A percentile compares a stretch with the other conserved stretches of the same genome.
Conservation (phyloP, 2,888 invertebrate genomes). For the Lycocerus yunnanus region DNA sequence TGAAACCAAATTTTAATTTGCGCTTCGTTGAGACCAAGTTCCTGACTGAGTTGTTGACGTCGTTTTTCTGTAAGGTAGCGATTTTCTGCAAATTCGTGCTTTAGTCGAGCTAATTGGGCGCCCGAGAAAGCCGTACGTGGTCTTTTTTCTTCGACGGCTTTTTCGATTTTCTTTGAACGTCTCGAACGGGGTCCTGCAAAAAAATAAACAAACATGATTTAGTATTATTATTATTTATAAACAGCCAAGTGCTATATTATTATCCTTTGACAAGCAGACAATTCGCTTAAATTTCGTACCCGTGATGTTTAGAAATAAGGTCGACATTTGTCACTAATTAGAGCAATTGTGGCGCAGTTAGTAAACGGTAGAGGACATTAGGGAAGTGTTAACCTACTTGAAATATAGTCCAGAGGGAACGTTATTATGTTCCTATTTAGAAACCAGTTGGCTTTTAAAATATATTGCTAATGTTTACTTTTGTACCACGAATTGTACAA, state of each 20-base stretch:
- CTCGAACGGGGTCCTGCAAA: conserved; percentile 64
- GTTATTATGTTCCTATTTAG: conserved; percentile 46
- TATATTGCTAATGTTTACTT: conserved; percentile 1
- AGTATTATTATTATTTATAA: not conserved
- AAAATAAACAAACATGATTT: conserved; percentile 17
- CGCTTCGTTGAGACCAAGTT: conserved; percentile 91
- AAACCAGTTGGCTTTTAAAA: conserved; percentile 23
- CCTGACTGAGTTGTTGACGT: conserved; percentile 87
- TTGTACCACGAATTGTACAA: not conserved
- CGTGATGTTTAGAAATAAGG: conserved; percentile 45
- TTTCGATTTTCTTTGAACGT: conserved; percentile 61
- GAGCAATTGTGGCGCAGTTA: conserved; percentile 52
- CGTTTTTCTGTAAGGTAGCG: conserved; percentile 91
- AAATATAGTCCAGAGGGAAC: conserved; percentile 43
- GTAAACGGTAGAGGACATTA: conserved; percentile 47
- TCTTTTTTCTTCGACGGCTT: conserved; percentile 76
- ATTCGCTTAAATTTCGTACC: conserved; percentile 22
- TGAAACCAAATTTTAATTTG: conserved; percentile 99
- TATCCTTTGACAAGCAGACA: conserved; percentile 20
- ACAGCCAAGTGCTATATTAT: conserved; percentile 7
- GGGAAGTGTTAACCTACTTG: conserved; percentile 47
- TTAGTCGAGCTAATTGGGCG: conserved; percentile 87
- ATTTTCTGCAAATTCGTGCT: conserved; percentile 92
- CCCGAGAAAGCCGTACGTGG: conserved; percentile 96
- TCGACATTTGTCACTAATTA: conserved; percentile 53